Conservation (phyloP, 1,140 invertebrate species). For the Phthorimaea operculella region DNA sequence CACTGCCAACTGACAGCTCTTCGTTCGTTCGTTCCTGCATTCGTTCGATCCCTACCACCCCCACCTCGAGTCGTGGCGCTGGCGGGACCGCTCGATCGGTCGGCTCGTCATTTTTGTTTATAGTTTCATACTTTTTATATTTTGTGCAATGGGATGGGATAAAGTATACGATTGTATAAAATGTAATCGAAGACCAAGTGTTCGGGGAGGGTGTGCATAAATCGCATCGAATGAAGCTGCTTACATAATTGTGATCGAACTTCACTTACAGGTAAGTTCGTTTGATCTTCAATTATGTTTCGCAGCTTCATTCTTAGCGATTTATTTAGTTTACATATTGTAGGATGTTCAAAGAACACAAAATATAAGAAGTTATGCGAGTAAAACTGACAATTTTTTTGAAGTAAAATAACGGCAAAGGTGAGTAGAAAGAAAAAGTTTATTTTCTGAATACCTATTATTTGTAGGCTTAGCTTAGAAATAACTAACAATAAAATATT, state of each 20-base stretch:
- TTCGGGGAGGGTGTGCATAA: slow-evolving; percentile 1
- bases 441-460: background rate
- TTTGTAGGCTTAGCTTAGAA: background rate
- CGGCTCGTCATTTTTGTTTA: background rate
- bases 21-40: too few relatives aligned
- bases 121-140: background rate
- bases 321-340: background rate
- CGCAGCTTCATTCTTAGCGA: slow-evolving; percentile 1
- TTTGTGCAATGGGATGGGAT: too few relatives aligned
- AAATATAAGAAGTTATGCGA: too few relatives aligned
- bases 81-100: background rate
- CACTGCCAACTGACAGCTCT: too few relatives aligned
- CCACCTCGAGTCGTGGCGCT: too few relatives aligned
- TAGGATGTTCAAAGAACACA: slow-evolving; percentile 3
- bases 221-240: slow-evolving; percentile 12
- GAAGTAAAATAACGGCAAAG: background rate
- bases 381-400: too few relatives aligned
- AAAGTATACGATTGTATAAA: too few relatives aligned
- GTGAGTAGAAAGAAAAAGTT: background rate
- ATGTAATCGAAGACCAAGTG: too few relatives aligned
- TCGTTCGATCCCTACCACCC: too few relatives aligned
- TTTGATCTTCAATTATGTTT: slow-evolving; percentile 9
- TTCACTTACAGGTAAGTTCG: slow-evolving; percentile 12
- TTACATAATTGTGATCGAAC: slow-evolving; percentile 11
- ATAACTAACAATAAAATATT: too few relatives aligned